These are phyloP conservation scores for Crax fasciolata DNA, from an alignment of 2,797 vertebrate genomes.

Conservation along the genomic window DNA sequence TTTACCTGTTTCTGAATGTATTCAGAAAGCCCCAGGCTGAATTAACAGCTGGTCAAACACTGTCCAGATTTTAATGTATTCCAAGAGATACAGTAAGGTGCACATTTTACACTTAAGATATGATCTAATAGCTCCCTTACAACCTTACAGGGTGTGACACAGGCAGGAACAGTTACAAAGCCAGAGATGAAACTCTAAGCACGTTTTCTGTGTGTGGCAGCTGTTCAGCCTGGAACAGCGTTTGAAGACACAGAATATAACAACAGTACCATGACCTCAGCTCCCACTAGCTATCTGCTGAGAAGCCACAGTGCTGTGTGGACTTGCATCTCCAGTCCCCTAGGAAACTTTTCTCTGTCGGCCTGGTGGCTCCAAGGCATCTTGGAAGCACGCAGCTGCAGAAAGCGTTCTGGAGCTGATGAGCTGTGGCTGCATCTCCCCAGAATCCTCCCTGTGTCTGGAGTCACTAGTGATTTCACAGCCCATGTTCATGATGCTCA, in stretches of 20 bases:
- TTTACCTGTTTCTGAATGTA: background rate
- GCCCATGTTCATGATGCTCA: background rate
- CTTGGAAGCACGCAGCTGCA: background rate
- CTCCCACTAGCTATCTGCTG: background rate
- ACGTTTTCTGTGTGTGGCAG: background rate
- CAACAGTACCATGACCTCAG: background rate
- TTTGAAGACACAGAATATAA: background rate
- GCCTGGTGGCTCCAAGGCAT: background rate
- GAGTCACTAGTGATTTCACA: background rate
- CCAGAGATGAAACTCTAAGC: background rate
- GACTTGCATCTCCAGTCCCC: background rate
- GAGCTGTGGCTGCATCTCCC: background rate
- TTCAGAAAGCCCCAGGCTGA: background rate
- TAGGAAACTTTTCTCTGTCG: background rate
- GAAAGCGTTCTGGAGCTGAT: background rate
- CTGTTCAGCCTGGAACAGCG: background rate
- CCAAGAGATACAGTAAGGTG: background rate
- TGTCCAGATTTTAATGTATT: background rate
- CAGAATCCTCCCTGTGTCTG: background rate
- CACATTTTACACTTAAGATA: background rate
- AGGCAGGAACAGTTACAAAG: background rate
- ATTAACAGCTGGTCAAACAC: background rate
- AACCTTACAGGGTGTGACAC: accelerated
- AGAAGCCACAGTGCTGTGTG: background rate
- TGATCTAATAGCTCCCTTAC: background rate